These are phyloP conservation scores for Mermis nigrescens DNA, from an alignment of 2,888 invertebrate species.

Conservation along the genomic window DNA sequence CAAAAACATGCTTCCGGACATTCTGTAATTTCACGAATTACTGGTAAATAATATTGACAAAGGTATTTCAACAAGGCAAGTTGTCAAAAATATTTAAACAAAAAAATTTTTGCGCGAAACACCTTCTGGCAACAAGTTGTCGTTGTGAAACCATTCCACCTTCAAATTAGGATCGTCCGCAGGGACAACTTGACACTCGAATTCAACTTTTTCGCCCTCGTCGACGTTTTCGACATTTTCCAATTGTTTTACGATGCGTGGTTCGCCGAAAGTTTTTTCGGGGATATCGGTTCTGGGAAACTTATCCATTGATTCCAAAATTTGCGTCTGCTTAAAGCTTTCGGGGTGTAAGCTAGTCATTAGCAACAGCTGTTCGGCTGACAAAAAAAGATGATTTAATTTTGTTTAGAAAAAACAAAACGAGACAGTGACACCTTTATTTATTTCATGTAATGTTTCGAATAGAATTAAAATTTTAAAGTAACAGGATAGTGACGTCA, in stretches of 20 bases:
- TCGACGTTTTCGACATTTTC: constrained; percentile 60
- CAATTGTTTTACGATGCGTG: constrained; percentile 72
- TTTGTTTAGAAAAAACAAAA: not conserved
- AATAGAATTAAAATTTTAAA: no score
- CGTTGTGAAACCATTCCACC: constrained; percentile 46
- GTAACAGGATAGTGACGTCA: no score
- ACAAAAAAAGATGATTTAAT: constrained; percentile 1
- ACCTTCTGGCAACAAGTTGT: constrained; percentile 49
- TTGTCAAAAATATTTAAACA: not conserved
- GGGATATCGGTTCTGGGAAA: constrained; percentile 47
- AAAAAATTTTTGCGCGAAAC: constrained; percentile 9
- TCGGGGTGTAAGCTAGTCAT: constrained; percentile 78
- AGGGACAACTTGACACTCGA: constrained; percentile 53
- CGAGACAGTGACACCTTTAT: constrained; percentile 22
- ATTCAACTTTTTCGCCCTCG: constrained; percentile 85
- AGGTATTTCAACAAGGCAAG: no score
- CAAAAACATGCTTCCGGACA: no score
- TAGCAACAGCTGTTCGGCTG: constrained; percentile 42
- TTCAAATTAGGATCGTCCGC: constrained; percentile 25
- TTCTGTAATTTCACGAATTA: no score
- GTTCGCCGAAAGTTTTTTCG: constrained; percentile 53
- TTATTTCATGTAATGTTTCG: no score
- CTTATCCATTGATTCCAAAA: constrained; percentile 50
- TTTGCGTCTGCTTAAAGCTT: constrained; percentile 68
- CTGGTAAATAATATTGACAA: no score